A percentile compares a stretch with the other conserved stretches of the same genome.
phyloP scores from a whole-genome alignment of 2,797 vertebrate species.

The Coregonus suidteri region DNA sequence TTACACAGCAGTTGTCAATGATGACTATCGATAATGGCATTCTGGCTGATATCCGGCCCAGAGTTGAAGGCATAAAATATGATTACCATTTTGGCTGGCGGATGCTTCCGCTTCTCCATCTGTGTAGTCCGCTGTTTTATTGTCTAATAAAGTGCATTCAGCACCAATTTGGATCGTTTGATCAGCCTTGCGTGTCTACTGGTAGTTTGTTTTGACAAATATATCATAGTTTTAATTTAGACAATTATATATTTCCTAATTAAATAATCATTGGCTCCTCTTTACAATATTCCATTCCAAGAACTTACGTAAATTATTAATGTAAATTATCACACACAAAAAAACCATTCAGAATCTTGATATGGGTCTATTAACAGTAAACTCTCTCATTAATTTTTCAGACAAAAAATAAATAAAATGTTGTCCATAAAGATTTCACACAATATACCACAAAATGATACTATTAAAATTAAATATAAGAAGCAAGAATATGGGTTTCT shows the following conservation, averaged over 20 bases:
- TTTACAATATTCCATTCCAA: too few relatives aligned
- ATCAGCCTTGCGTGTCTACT: slow-evolving; percentile 14
- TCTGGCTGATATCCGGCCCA: slow-evolving; percentile 49
- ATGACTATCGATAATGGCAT: slow-evolving; percentile 53
- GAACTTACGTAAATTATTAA: too few relatives aligned
- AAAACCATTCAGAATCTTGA: too few relatives aligned
- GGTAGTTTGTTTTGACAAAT: not conserved
- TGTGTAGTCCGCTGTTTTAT: slow-evolving; percentile 42
- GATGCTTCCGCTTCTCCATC: not conserved
- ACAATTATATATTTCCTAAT: not conserved
- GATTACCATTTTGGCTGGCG: slow-evolving; percentile 45
- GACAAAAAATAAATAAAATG: too few relatives aligned
- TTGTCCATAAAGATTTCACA: too few relatives aligned
- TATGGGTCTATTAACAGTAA: too few relatives aligned
- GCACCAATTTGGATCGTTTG: slow-evolving; percentile 17
- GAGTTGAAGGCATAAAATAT: slow-evolving; percentile 58
- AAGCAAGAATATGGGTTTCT: slow-evolving; percentile 3
- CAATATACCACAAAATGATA: too few relatives aligned
- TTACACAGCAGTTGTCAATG: slow-evolving; percentile 52
- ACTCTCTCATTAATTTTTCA: too few relatives aligned
- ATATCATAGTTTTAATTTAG: not conserved
- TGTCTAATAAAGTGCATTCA: slow-evolving; percentile 31
- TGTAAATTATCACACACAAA: too few relatives aligned
- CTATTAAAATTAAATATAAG: too few relatives aligned
- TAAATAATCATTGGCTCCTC: too few relatives aligned